phyloP scores from a whole-genome alignment of 2,113 vertebrate species.

The Anarhynchus alexandrinus region DNA sequence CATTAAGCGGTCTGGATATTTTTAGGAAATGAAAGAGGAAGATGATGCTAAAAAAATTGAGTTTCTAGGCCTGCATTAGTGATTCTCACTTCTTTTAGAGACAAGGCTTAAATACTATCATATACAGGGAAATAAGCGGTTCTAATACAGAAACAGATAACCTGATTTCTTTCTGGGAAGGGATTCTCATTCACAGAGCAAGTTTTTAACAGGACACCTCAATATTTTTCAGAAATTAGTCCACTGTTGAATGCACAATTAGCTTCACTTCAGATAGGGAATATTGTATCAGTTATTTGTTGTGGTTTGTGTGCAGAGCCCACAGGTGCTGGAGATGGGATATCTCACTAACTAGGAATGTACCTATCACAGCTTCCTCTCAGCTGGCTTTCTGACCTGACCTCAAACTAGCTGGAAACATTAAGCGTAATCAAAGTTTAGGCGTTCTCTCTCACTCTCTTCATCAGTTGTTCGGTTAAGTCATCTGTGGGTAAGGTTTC shows the following conservation, averaged over 20 bases:
- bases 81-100: neutral
- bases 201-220: neutral
- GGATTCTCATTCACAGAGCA: neutral
- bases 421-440: neutral
- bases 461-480: neutral
- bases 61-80: neutral
- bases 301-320: neutral
- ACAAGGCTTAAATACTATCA: neutral
- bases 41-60: neutral
- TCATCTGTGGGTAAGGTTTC: neutral
- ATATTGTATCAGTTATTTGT: neutral
- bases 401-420: neutral
- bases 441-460: neutral
- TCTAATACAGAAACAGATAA: neutral
- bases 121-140: neutral
- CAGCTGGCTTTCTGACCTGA: neutral
- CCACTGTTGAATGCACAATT: neutral
- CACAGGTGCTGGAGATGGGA: neutral
- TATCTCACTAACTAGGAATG: neutral
- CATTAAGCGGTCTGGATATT: neutral
- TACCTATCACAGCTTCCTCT: neutral
- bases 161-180: neutral
- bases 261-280: neutral
- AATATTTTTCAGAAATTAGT: neutral
- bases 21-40: neutral